Percentiles rank a stretch among this genome's conserved stretches.
Conservation (phyloP, 1,140 invertebrate species). For the Cotesia chilonis region DNA sequence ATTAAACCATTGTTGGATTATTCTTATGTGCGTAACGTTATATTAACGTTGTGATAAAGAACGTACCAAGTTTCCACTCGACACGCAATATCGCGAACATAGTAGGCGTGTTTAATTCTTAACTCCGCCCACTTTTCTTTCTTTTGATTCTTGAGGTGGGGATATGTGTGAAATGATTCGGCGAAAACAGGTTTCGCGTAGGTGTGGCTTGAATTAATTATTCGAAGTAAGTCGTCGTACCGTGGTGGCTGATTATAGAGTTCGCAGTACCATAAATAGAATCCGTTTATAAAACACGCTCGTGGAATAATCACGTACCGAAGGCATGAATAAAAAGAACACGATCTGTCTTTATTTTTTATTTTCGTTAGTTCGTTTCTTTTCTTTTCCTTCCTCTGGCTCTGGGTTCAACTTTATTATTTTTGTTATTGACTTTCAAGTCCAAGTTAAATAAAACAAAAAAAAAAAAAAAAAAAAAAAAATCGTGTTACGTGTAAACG, state of each 20-base stretch:
- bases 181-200: slow-evolving; percentile 45
- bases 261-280: slow-evolving; percentile 64
- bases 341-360: slow-evolving; percentile 12
- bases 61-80: neutral
- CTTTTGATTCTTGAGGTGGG: slow-evolving; percentile 39
- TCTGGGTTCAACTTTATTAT: neutral
- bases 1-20: slow-evolving; percentile 16
- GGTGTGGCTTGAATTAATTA: slow-evolving; percentile 59
- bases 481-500: no score
- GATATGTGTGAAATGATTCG: slow-evolving; percentile 47
- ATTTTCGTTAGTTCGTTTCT: neutral
- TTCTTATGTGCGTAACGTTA: slow-evolving; percentile 3
- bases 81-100: slow-evolving; percentile 8
- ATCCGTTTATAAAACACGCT: slow-evolving; percentile 61
- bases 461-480: no score
- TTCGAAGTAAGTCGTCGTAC: slow-evolving; percentile 65
- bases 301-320: slow-evolving; percentile 47
- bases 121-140: slow-evolving; percentile 52
- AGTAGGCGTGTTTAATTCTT: slow-evolving; percentile 44
- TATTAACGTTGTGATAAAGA: slow-evolving; percentile 7
- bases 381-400: neutral
- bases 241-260: slow-evolving; percentile 62
- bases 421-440: no score
- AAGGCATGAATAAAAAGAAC: slow-evolving; percentile 21
- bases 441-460: no score